Conservation (phyloP, 2,888 invertebrate genomes). For the Herminia tarsipennalis region DNA sequence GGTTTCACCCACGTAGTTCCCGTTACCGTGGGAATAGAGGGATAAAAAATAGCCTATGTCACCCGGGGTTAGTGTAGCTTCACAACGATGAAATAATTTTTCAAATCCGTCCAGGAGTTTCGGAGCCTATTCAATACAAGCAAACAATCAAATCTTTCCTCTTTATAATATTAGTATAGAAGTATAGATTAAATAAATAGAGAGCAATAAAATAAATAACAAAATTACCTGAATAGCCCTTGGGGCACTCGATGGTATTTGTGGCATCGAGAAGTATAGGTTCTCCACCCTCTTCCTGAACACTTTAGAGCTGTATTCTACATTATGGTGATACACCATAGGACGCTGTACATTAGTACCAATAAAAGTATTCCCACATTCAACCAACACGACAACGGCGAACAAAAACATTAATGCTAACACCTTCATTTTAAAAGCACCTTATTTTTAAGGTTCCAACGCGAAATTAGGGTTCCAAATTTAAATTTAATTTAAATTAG, state of each 20-base stretch:
- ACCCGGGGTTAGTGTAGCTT: no score
- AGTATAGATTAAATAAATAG: no score
- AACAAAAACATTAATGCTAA: slow-evolving; percentile 40
- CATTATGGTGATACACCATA: slow-evolving; percentile 50
- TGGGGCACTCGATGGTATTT: slow-evolving; percentile 28
- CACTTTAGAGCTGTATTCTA: slow-evolving; percentile 43
- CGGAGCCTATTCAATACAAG: no score
- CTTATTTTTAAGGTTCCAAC: background rate
- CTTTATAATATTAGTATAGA: no score
- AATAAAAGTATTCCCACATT: slow-evolving; percentile 62
- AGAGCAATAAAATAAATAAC: background rate
- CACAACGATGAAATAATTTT: no score
- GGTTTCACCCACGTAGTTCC: no score
- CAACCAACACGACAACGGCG: slow-evolving; percentile 47
- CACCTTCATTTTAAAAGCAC: slow-evolving; percentile 47
- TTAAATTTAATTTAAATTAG: background rate
- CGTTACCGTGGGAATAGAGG: no score
- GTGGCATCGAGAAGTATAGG: slow-evolving; percentile 50
- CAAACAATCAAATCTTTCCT: no score
- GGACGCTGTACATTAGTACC: slow-evolving; percentile 62
- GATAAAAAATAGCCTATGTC: no score
- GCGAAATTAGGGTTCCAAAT: background rate
- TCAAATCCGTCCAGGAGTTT: no score
- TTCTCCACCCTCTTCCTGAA: slow-evolving; percentile 66
- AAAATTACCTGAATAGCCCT: slow-evolving; percentile 58